phyloP scores from a whole-genome alignment of 2,888 invertebrate genomes.

The Netelia melanura region DNA sequence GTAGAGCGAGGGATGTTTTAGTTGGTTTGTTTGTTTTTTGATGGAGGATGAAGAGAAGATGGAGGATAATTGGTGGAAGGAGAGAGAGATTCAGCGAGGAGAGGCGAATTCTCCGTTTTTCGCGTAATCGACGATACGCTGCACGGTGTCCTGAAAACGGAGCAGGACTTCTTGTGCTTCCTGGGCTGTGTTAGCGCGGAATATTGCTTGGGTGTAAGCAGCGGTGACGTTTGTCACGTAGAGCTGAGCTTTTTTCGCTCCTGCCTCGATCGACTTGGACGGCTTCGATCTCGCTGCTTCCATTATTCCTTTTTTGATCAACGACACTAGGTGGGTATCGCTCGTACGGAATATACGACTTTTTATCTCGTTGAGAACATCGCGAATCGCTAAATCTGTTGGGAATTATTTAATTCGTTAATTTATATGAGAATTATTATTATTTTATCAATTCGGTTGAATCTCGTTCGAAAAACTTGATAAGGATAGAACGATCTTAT shows the following conservation, averaged over 20 bases:
- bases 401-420: background rate
- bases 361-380: constrained; percentile 61
- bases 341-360: constrained; percentile 67
- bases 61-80: background rate
- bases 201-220: constrained; percentile 77
- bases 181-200: constrained; percentile 72
- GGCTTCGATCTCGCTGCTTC: constrained; percentile 69
- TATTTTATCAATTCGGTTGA: too few relatives aligned
- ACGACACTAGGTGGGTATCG: constrained; percentile 72
- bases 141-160: constrained; percentile 75
- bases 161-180: constrained; percentile 73
- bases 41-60: background rate
- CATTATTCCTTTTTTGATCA: constrained; percentile 73
- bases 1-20: too few relatives aligned
- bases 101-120: constrained; percentile 71
- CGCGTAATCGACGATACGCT: constrained; percentile 76
- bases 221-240: constrained; percentile 76
- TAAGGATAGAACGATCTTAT: too few relatives aligned
- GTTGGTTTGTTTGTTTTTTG: background rate
- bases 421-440: background rate
- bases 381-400: constrained; percentile 50
- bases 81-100: constrained; percentile 1
- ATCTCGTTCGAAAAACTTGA: too few relatives aligned
- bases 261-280: constrained; percentile 73
- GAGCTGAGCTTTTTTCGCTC: constrained; percentile 74